Percentiles rank a stretch among this genome's conserved stretches.
Evolutionary conservation across 2,797 vertebrate species (phyloP).

Genomic region (Brachymystax lenok): DNA sequence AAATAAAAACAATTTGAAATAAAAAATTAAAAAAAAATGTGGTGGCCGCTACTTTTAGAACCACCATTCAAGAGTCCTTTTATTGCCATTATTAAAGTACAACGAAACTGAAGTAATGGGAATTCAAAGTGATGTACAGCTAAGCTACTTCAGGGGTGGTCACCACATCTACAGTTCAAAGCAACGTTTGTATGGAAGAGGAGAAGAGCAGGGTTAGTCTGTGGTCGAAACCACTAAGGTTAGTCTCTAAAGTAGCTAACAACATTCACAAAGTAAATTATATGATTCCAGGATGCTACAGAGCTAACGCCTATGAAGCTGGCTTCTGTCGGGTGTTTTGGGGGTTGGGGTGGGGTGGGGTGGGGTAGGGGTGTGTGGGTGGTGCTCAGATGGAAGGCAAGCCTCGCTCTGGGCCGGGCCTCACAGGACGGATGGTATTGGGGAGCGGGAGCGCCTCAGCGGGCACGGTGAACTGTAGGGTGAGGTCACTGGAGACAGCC

Average conservation of each 20-base stretch:
- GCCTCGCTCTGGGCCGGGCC: conserved; percentile 36
- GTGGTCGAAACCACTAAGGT: neutral
- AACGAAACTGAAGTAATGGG: conserved; percentile 63
- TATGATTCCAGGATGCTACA: neutral
- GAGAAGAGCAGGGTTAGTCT: no score
- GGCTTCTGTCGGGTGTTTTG: conserved; percentile 3
- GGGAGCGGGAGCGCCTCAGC: conserved; percentile 89
- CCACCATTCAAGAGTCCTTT: conserved; percentile 73
- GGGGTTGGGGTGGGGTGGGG: neutral
- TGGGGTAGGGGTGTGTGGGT: neutral
- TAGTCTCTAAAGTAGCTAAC: conserved; percentile 1
- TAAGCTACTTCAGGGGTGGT: conserved; percentile 34
- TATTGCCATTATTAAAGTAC: conserved; percentile 75
- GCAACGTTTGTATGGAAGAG: neutral
- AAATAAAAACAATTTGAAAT: no score
- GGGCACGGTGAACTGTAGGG: conserved; percentile 93
- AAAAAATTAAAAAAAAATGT: conserved; percentile 53
- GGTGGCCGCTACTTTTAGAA: conserved; percentile 76
- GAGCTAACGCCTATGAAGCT: neutral
- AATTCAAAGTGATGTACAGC: conserved; percentile 45
- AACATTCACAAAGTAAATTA: conserved; percentile 46
- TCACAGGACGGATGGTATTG: conserved; percentile 93
- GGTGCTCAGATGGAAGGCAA: neutral
- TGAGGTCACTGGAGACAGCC: conserved; percentile 91
- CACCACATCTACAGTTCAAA: conserved; percentile 40